phyloP scores from a whole-genome alignment of 2,888 invertebrate species.

The Tenthredo notha region DNA sequence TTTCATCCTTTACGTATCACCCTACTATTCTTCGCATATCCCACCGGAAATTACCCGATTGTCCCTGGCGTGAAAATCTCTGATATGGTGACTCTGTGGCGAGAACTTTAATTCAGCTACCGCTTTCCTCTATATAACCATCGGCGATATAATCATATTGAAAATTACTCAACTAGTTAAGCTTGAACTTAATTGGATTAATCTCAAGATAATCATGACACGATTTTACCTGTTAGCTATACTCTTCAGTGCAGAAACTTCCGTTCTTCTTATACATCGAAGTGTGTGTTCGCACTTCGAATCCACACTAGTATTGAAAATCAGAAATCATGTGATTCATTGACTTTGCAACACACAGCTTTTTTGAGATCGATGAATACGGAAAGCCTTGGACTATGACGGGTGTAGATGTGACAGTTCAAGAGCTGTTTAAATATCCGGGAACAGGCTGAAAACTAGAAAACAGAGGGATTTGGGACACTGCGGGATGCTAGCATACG shows the following conservation, averaged over 20 bases:
- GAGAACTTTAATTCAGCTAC: neutral
- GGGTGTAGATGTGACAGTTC: neutral
- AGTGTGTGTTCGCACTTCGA: neutral
- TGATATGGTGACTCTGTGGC: conserved; percentile 27
- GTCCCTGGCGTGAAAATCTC: conserved; percentile 24
- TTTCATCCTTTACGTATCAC: conserved; percentile 16
- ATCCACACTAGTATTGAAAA: neutral
- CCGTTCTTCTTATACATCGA: neutral
- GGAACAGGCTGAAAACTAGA: neutral
- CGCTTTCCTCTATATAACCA: neutral
- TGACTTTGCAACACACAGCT: too few relatives aligned
- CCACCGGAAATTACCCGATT: conserved; percentile 22
- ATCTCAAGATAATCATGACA: neutral
- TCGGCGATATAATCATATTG: neutral
- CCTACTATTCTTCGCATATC: conserved; percentile 18
- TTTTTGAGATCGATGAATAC: neutral
- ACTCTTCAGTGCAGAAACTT: neutral
- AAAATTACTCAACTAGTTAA: neutral
- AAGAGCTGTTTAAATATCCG: neutral
- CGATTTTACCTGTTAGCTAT: neutral
- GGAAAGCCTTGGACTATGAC: neutral
- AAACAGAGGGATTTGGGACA: neutral
- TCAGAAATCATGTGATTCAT: too few relatives aligned
- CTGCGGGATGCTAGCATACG: neutral
- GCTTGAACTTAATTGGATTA: neutral